Percentiles rank a stretch among this genome's conserved stretches.
Evolutionary conservation across 2,888 invertebrate genomes (phyloP).

Genomic region (Scrobipalpa atriplicella): DNA sequence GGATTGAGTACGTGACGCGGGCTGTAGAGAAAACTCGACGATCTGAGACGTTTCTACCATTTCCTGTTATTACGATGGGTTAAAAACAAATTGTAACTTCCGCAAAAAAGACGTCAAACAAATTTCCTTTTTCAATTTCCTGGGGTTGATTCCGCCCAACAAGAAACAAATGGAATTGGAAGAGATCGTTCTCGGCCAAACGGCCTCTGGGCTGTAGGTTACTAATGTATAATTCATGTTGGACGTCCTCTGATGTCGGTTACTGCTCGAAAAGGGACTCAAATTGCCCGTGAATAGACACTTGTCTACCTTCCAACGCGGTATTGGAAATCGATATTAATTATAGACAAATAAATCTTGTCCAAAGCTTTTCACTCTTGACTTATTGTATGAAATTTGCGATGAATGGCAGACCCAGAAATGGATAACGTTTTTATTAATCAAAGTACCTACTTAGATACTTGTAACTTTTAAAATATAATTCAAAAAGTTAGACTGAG

Average conservation of each 20-base stretch:
- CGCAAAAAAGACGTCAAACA: conserved; percentile 2
- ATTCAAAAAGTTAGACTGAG: neutral
- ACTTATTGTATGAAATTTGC: neutral
- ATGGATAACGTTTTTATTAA: too few relatives aligned
- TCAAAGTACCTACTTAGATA: too few relatives aligned
- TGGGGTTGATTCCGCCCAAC: neutral
- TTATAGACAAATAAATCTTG: conserved; percentile 41
- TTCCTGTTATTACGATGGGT: neutral
- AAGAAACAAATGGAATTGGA: conserved; percentile 42
- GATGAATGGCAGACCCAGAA: too few relatives aligned
- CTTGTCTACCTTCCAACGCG: conserved; percentile 54
- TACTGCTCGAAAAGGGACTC: conserved; percentile 58
- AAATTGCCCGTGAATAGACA: conserved; percentile 69
- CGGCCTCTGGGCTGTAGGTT: conserved; percentile 11
- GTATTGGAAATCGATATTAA: conserved; percentile 53
- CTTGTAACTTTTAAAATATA: neutral
- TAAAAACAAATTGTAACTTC: neutral
- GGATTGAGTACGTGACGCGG: conserved; percentile 3
- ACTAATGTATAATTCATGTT: conserved; percentile 76
- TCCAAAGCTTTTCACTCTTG: neutral
- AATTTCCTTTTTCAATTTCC: conserved; percentile 20
- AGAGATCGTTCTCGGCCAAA: conserved; percentile 39
- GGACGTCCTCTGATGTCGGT: conserved; percentile 53
- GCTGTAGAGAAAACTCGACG: neutral
- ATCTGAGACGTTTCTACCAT: neutral